Base-by-base conservation (phyloP, 2,113 vertebrate genomes). In the Eulemur macaco region DNA sequence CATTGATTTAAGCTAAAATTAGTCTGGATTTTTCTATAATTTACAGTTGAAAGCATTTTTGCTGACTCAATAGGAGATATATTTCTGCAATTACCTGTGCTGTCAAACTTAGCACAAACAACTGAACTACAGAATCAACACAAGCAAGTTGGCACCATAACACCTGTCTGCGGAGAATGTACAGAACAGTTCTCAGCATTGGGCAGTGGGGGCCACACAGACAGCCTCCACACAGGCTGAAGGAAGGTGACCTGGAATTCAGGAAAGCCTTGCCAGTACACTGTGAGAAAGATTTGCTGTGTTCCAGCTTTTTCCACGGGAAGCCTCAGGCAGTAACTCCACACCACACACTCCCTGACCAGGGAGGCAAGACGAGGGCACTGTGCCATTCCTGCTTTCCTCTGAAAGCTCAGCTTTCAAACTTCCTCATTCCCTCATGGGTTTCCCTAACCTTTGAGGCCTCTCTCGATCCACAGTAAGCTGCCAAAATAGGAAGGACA, bases 111-210 rank as follows among this genome's bases (percentile, higher is more conserved):
- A 69, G 82, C 64, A 63, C 54, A 66, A 45, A 20, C 29, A 17
- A 54, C 21, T 9, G 42, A 47, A 12, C 39, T 18, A 0, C 3
- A 45, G 74, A 23, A 64, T 37, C 45, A 37, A 12, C 12, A 31
- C 15, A 58, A 37, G 77, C 12, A 1, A 20, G 64, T 13, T 1
- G 0, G 37, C 17, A n/a, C 76, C 18, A 6, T 31, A 21, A 47
- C 31, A 25, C 13, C 3, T 14, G 0, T 3, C 37, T 27, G 34
- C 7, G 0, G 64, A 17, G 58, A 52, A 7, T 0, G 4, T 1
- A 14, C 21, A 17, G 34, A 71, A 15, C 0, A 0, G 27, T 23
- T 54, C 0, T 4, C 14, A 5, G n/a, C n/a, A 27, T 11, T 25
- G 3, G 0, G 7, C 8, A 42, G 39, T 0, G 25, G 45, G 5